Evolutionary conservation across 2,888 invertebrate species (phyloP).

Genomic region (Eupithecia dodoneata): DNA sequence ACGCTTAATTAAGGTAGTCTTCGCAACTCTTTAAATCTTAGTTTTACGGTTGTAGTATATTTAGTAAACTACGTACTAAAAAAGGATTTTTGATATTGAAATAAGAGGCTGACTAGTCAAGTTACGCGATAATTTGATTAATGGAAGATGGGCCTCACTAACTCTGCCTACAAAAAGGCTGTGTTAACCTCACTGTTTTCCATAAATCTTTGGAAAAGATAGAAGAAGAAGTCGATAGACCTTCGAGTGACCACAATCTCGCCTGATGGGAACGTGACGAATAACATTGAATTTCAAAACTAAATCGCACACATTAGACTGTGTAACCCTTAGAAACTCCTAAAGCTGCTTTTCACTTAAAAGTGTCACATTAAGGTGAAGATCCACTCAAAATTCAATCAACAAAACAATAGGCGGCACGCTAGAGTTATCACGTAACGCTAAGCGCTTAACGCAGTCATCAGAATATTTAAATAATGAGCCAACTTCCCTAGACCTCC

Average conservation of each 20-base stretch:
- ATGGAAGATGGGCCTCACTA: neutral
- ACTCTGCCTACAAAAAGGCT: neutral
- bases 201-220: neutral
- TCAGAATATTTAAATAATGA: slow-evolving; percentile 81
- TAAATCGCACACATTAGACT: neutral
- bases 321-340: slow-evolving; percentile 18
- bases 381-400: slow-evolving; percentile 66
- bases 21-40: neutral
- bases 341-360: slow-evolving; percentile 37
- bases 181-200: neutral
- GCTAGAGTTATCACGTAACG: slow-evolving; percentile 69
- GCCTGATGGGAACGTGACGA: no score
- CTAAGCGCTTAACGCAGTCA: slow-evolving; percentile 75
- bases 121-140: neutral
- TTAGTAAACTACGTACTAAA: neutral
- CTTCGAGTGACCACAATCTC: no score
- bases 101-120: neutral
- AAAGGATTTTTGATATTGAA: neutral
- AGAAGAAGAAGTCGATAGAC: no score
- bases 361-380: slow-evolving; percentile 44
- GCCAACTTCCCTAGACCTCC: slow-evolving; percentile 53
- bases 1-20: slow-evolving; percentile 7
- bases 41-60: neutral
- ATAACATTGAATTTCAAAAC: neutral
- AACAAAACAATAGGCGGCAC: slow-evolving; percentile 69